phyloP scores from a whole-genome alignment of 2,797 vertebrate species.

The Anguilla anguilla region DNA sequence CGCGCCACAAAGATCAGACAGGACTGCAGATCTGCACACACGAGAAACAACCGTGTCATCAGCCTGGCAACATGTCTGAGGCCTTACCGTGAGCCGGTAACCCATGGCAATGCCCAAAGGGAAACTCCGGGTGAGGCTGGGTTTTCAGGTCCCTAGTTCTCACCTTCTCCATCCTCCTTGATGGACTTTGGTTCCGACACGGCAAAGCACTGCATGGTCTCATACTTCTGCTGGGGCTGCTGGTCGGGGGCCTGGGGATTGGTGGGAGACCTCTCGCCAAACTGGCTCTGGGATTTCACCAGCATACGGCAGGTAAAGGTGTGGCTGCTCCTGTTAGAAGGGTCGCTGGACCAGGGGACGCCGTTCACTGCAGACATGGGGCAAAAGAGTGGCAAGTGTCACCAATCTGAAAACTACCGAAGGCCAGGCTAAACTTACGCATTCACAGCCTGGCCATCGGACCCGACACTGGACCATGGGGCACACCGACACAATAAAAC shows the following conservation, averaged over 20 bases:
- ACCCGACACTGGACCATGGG: neutral
- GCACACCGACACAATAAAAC: neutral
- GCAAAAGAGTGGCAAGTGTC: neutral
- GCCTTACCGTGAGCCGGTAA: neutral
- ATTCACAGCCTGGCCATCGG: constrained; percentile 49
- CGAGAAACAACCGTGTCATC: neutral
- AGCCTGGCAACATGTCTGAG: neutral
- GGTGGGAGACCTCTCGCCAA: constrained; percentile 80
- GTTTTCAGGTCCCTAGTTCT: constrained; percentile 15
- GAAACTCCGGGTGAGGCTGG: neutral
- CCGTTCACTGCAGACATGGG: constrained; percentile 82
- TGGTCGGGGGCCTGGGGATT: constrained; percentile 63
- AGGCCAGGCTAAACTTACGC: neutral
- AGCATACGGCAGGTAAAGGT: constrained; percentile 98
- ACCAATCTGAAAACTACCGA: neutral
- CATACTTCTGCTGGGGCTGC: constrained; percentile 94
- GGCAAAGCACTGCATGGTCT: constrained; percentile 99
- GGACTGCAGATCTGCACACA: constrained; percentile 89
- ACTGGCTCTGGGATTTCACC: constrained; percentile 89
- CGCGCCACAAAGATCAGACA: constrained; percentile 98
- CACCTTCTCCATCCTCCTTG: constrained; percentile 98
- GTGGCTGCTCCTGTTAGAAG: constrained; percentile 94
- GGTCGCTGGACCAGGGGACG: constrained; percentile 90
- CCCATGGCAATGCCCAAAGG: neutral
- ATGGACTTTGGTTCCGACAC: constrained; percentile 99